Evolutionary conservation across 2,113 vertebrate species (phyloP).

Genomic region (Crotalus tigris): DNA sequence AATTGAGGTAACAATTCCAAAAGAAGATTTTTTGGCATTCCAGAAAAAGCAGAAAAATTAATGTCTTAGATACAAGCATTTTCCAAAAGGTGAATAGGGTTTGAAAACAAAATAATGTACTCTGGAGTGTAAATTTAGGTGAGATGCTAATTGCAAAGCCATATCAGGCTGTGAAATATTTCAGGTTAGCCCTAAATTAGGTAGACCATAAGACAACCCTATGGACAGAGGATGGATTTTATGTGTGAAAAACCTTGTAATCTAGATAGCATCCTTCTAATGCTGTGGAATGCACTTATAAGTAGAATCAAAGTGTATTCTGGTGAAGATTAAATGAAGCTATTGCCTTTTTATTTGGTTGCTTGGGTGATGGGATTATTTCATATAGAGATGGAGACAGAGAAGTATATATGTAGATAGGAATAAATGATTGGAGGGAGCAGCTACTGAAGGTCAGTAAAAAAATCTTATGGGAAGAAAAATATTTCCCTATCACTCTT

Average conservation of each 20-base stretch:
- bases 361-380: background rate
- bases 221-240: background rate
- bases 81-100: background rate
- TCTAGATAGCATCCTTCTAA: background rate
- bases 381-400: background rate
- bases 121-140: background rate
- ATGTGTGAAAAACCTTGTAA: background rate
- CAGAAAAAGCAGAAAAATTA: background rate
- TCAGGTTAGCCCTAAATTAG: background rate
- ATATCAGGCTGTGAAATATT: background rate
- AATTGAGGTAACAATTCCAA: background rate
- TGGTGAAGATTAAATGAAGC: background rate
- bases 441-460: background rate
- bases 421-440: background rate
- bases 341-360: background rate
- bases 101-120: background rate
- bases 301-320: background rate
- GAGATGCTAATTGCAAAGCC: background rate
- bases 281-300: background rate
- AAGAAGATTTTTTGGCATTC: background rate
- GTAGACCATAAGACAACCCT: background rate
- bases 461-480: background rate
- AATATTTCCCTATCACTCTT: background rate
- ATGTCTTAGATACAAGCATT: background rate
- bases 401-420: background rate